These are phyloP conservation scores for Papilio aristodemus DNA, from an alignment of 1,140 invertebrate genomes.

Conservation along the genomic window DNA sequence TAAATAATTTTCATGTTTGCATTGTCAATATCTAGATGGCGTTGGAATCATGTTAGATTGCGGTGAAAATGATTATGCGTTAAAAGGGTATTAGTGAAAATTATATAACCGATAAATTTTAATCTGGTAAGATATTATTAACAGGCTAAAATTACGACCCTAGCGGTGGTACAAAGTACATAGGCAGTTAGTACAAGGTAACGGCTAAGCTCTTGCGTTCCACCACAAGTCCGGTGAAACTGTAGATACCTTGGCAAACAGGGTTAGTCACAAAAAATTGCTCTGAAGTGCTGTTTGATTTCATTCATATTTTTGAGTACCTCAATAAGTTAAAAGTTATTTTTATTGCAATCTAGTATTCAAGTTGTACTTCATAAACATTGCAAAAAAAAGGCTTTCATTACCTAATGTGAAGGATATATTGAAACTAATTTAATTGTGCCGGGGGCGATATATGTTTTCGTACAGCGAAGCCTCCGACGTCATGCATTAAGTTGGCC, in stretches of 20 bases:
- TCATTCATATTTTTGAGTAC: too few species aligned
- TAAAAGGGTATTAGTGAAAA: too few species aligned
- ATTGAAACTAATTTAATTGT: constrained; percentile 23
- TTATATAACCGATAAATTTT: background rate
- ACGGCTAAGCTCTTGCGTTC: too few species aligned
- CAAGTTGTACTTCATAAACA: background rate
- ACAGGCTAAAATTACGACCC: too few species aligned
- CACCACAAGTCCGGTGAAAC: too few species aligned
- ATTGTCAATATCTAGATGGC: background rate
- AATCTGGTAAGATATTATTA: too few species aligned
- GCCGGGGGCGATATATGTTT: background rate
- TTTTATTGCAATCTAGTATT: too few species aligned
- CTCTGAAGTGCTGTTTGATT: too few species aligned
- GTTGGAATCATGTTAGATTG: background rate
- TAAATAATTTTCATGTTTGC: background rate
- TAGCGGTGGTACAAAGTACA: background rate
- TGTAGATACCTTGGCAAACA: too few species aligned
- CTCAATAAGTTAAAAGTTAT: too few species aligned
- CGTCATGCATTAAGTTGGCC: constrained; percentile 7
- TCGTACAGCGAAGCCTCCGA: constrained; percentile 18
- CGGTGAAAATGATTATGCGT: background rate
- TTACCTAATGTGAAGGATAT: constrained; percentile 2
- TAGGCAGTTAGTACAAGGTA: too few species aligned
- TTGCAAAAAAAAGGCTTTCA: background rate
- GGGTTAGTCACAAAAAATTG: too few species aligned